Base-by-base conservation (phyloP, 1,140 invertebrate species). In the Bilobella aurantiaca region DNA sequence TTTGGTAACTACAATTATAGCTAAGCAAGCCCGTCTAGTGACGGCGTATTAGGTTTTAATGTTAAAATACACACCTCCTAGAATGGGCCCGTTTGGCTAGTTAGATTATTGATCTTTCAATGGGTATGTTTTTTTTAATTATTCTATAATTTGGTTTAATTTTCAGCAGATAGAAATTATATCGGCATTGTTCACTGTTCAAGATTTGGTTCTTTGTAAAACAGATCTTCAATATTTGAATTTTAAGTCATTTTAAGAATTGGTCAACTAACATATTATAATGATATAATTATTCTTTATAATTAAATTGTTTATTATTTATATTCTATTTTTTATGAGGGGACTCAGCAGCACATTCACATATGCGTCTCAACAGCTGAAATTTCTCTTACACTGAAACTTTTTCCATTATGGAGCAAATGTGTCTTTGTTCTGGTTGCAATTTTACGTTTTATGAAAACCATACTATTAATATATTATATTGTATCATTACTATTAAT, bases 191-290 rank as follows among this genome's bases (percentile, higher is more conserved):
- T n/a, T n/a, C n/a, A n/a, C n/a, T n/a, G n/a, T n/a, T 77, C 78
- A 73, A 69, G 82, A 42, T 81, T 84, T 64, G 82, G 80, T n/a
- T 69, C 78, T 21, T 69, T 82, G 62, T n/a, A 78, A 82, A 72
- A 75, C 78, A 0, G 82, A 83, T 70, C 68, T 80, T 14, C 75
- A 79, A 63, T 28, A 75, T 25, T 67, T 67, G 16, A 65, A 63
- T 23, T 34, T 74, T n/a, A 27, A 65, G 23, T 68, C 68, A 18
- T 74, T 72, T 62, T 64, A 59, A 71, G 73, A 71, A 70, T n/a
- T n/a, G 29, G 42, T 23, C 59, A 18, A 21, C 18, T n/a, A 60
- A 27, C 18, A 18, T 47, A 21, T 21, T 57, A 25, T 3, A 30
- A 63, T 63, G 14, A 5, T 8, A 27, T 47, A 25, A 27, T 42